Conservation (phyloP, 2,113 vertebrate genomes). For the Sardina pilchardus region DNA sequence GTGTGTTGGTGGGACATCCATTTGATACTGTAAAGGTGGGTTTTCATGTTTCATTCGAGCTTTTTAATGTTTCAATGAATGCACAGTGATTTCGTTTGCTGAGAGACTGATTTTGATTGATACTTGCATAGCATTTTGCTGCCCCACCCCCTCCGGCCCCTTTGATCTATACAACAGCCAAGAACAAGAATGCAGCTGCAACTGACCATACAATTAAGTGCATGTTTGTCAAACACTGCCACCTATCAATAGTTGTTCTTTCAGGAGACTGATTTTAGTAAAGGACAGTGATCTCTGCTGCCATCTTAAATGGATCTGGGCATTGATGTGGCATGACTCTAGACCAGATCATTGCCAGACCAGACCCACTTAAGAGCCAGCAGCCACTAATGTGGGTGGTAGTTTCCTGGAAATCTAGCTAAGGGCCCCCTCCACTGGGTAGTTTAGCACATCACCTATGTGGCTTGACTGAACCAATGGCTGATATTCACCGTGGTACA, state of each 20-base stretch:
- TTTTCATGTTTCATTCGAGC: constrained; percentile 24
- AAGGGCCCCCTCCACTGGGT: background rate
- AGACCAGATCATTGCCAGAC: background rate
- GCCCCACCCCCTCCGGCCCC: background rate
- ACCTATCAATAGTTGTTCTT: background rate
- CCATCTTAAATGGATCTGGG: background rate
- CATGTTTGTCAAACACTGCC: background rate
- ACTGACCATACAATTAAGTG: background rate
- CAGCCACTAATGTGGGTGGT: background rate
- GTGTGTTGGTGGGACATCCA: constrained; percentile 94
- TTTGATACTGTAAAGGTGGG: constrained; percentile 91
- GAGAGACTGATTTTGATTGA: background rate
- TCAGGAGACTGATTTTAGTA: background rate
- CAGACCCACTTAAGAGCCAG: background rate
- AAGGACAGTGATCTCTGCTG: background rate
- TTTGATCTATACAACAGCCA: background rate
- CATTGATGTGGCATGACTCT: background rate
- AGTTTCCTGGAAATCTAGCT: background rate
- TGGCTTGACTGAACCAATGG: background rate
- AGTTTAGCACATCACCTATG: background rate
- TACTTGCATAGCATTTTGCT: too few relatives aligned
- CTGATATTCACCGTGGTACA: background rate
- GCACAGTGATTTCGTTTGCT: background rate
- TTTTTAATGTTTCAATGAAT: background rate
- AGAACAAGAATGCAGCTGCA: background rate